Conservation (phyloP, 2,797 vertebrate genomes). For the Helarctos malayanus region DNA sequence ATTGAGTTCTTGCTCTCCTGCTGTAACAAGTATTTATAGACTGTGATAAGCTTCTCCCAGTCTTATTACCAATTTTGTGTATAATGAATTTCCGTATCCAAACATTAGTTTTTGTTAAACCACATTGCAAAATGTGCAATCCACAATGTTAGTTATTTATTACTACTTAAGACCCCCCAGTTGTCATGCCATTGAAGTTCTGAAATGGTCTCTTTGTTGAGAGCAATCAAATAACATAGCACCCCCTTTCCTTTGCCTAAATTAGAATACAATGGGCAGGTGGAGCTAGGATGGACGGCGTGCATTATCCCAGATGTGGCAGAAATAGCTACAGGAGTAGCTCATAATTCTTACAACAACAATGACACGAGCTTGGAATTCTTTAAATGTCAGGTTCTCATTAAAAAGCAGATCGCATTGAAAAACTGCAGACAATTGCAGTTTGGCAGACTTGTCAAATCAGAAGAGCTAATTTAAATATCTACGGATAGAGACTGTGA, state of each 20-base stretch:
- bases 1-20: neutral
- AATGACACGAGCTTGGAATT: neutral
- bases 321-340: neutral
- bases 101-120: neutral
- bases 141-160: neutral
- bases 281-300: accelerated
- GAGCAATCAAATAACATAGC: neutral
- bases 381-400: slow-evolving; percentile 15
- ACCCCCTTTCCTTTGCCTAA: neutral
- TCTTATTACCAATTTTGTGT: neutral
- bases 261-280: neutral
- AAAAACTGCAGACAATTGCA: slow-evolving; percentile 22
- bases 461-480: slow-evolving; percentile 38
- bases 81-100: neutral
- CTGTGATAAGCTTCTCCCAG: neutral
- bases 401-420: slow-evolving; percentile 55
- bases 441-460: neutral
- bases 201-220: neutral
- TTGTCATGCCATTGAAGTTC: neutral
- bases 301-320: neutral
- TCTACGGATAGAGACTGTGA: neutral
- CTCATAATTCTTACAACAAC: neutral
- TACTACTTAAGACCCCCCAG: neutral
- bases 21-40: neutral
- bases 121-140: neutral